Evolutionary conservation across 1,140 invertebrate species (phyloP).

Genomic region (Leptinotarsa lineolata): DNA sequence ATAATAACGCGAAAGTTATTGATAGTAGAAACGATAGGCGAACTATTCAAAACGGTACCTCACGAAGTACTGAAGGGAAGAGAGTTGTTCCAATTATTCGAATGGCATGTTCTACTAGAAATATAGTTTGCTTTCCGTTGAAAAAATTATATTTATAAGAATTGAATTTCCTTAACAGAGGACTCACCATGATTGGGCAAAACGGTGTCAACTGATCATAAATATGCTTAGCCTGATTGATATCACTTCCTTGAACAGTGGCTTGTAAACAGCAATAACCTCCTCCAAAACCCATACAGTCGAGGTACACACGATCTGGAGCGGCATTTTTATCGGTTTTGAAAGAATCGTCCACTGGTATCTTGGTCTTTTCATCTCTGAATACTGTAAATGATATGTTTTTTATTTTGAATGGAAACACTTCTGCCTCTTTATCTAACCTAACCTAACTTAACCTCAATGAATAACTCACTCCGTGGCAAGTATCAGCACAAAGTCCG

Average conservation of each 20-base stretch:
- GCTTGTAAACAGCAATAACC: conserved; percentile 96
- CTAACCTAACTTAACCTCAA: no score
- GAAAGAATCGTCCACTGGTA: conserved; percentile 75
- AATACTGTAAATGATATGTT: conserved; percentile 35
- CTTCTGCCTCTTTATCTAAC: no score
- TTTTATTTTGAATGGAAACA: no score
- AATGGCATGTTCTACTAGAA: no score
- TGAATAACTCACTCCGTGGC: no score
- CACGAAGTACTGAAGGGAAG: no score
- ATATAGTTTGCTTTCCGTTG: no score
- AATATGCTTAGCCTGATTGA: conserved; percentile 89
- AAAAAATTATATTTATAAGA: not conserved
- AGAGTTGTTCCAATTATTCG: no score
- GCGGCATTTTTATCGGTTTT: conserved; percentile 63
- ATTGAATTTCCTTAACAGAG: not conserved
- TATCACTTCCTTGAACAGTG: conserved; percentile 96
- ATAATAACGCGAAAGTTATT: no score
- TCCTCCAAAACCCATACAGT: conserved; percentile 99
- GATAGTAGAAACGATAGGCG: no score
- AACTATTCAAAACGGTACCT: no score
- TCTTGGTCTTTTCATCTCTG: conserved; percentile 81
- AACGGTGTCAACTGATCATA: conserved; percentile 97
- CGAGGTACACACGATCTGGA: conserved; percentile 92
- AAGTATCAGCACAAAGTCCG: no score
- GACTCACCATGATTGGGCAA: conserved; percentile 91